Base-by-base conservation (phyloP, 2,113 vertebrate genomes). In the Romanogobio albipinnatus region DNA sequence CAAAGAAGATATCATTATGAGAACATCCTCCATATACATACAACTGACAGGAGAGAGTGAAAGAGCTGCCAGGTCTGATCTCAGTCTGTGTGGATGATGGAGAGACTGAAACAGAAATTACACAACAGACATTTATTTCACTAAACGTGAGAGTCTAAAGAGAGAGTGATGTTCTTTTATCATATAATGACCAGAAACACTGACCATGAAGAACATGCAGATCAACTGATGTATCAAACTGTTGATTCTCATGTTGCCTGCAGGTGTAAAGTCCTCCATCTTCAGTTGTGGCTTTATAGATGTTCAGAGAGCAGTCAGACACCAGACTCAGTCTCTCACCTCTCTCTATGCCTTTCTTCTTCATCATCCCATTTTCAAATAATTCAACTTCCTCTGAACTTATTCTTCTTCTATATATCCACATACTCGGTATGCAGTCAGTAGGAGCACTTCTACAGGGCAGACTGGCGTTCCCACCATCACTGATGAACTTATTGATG, bases 1-100 rank as follows among this genome's bases (percentile, higher is more conserved):
- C 0, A 22, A 0, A 0, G 6, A 71, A 14, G 3, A 71, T 0
- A 0, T 0, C 0, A 15, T 36, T 1, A 70, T 36, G 22, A 43
- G 17, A 0, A 19, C 22, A 5, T 5, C 19, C 19, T 43, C 2
- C 0, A 43, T 9, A 0, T 1, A 11, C 3, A 71, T 43, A 26
- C 3, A 81, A 26, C 36, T 49, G 59, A 66, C 79, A 51, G 9
- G 36, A 61, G 43, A 84, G 82, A 13, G 82, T 36, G 53, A 84
- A n/a, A 9, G 24, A 61, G 15, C 58, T 64, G 36, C 82, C 73
- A 14, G 71, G 9, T 22, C 33, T 76, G 14, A 76, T 43, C 39
- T 84, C n/a, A 22, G 51, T 39, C 49, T 56, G 82, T 76, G 71
- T 15, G 26, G 68, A 45, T 79, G 33, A 14, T 33, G 17, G 7